Evolutionary conservation across 2,888 invertebrate genomes (phyloP).

Genomic region (Melinaea marsaeus): DNA sequence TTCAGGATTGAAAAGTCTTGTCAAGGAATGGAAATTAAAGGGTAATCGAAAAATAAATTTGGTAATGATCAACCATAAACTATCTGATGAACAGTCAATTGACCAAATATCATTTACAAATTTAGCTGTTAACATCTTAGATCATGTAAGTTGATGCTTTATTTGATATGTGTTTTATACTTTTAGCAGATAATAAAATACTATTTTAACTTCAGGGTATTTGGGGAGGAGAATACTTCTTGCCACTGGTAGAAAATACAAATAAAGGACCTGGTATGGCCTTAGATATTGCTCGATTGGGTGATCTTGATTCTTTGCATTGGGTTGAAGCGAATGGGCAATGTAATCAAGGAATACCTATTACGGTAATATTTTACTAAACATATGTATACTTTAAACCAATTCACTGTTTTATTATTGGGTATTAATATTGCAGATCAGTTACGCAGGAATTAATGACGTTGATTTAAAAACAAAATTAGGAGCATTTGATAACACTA

Average conservation of each 20-base stretch:
- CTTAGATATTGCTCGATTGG: conserved; percentile 33
- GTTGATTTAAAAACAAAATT: conserved; percentile 40
- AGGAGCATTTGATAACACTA: conserved; percentile 29
- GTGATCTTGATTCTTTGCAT: conserved; percentile 42
- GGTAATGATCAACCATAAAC: conserved; percentile 42
- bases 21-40: conserved; percentile 42
- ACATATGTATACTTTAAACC: background rate
- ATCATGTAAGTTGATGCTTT: conserved; percentile 14
- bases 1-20: conserved; percentile 38
- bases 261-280: conserved; percentile 21
- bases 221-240: conserved; percentile 44
- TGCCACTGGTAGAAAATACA: conserved; percentile 31
- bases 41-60: conserved; percentile 41
- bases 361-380: conserved; percentile 40
- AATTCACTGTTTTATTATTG: background rate
- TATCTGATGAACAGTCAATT: conserved; percentile 35
- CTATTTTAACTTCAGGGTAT: conserved; percentile 34
- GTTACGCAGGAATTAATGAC: conserved; percentile 45
- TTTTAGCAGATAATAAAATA: background rate
- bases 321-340: conserved; percentile 42
- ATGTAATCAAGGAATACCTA: conserved; percentile 35
- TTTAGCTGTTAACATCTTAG: conserved; percentile 37
- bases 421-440: conserved; percentile 38
- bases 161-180: conserved; percentile 24
- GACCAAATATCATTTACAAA: conserved; percentile 44